A percentile compares a stretch with the other conserved stretches of the same genome.
Evolutionary conservation across 2,113 vertebrate species (phyloP).

Genomic region (Chaenogobius annularis): DNA sequence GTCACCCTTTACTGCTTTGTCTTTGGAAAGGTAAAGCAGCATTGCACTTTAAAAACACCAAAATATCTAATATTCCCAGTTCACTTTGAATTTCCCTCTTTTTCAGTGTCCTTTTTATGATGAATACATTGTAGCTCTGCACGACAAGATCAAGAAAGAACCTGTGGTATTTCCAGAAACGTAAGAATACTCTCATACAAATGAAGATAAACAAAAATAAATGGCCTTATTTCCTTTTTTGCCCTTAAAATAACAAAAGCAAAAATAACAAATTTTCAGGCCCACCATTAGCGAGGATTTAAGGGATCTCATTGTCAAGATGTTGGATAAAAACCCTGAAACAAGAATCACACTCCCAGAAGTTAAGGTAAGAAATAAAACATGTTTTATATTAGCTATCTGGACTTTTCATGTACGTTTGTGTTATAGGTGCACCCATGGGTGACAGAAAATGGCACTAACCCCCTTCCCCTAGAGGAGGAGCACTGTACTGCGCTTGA

Average conservation of each 20-base stretch:
- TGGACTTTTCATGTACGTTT: background rate
- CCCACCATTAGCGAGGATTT: constrained; percentile 79
- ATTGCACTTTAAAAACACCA: background rate
- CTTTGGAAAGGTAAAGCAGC: constrained; percentile 85
- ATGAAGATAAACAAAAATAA: background rate
- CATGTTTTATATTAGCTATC: background rate
- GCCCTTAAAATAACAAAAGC: background rate
- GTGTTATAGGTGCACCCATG: constrained; percentile 82
- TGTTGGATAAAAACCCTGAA: constrained; percentile 92
- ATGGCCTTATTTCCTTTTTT: background rate
- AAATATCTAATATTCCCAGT: background rate
- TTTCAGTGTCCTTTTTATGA: constrained; percentile 93
- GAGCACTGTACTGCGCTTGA: constrained; percentile 91
- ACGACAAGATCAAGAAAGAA: constrained; percentile 90
- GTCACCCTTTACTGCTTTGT: constrained; percentile 94
- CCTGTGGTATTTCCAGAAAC: constrained; percentile 87
- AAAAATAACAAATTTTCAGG: constrained; percentile 59
- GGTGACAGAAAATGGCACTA: constrained; percentile 81
- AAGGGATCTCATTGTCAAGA: constrained; percentile 83
- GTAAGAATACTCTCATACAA: constrained; percentile 74
- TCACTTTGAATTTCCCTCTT: constrained; percentile 8
- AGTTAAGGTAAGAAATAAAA: constrained; percentile 82
- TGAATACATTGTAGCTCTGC: constrained; percentile 88
- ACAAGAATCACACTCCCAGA: constrained; percentile 87
- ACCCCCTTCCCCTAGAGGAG: constrained; percentile 88